Conservation (phyloP, 2,888 invertebrate genomes). For the Drosophila paracracens region DNA sequence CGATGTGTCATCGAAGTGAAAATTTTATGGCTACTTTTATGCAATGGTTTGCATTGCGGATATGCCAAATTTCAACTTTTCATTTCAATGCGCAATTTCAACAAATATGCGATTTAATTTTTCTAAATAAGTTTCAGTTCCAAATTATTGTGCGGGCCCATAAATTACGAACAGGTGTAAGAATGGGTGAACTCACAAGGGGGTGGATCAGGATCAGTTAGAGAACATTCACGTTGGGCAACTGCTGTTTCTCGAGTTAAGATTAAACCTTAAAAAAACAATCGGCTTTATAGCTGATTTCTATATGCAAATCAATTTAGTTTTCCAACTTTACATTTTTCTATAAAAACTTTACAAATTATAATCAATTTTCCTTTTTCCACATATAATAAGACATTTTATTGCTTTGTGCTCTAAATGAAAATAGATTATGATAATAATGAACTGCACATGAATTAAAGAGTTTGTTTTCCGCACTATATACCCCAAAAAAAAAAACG, state of each 20-base stretch:
- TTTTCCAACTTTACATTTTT: not conserved
- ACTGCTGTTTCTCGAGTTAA: not conserved
- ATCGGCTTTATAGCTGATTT: not conserved
- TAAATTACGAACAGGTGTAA: conserved; percentile 3
- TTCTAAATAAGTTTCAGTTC: conserved; percentile 10
- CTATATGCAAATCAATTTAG: not conserved
- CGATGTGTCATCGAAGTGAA: conserved; percentile 44
- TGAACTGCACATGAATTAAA: not conserved
- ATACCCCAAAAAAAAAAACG: conserved; percentile 4
- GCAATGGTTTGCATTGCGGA: conserved; percentile 26
- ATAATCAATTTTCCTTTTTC: not conserved
- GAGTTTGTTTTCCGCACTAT: not conserved
- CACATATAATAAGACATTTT: fast-evolving
- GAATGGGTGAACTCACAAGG: not conserved
- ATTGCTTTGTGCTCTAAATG: not conserved
- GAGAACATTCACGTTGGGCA: not conserved
- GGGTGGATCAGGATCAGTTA: not conserved
- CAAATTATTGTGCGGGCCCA: conserved; percentile 16
- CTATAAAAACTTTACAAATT: not conserved
- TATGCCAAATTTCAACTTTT: conserved; percentile 7
- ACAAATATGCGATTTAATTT: conserved; percentile 7
- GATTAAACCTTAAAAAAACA: not conserved
- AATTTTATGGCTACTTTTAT: conserved; percentile 16
- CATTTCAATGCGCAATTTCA: conserved; percentile 27
- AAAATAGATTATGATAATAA: not conserved